phyloP scores from a whole-genome alignment of 2,113 vertebrate genomes.

The Panthera uncia region DNA sequence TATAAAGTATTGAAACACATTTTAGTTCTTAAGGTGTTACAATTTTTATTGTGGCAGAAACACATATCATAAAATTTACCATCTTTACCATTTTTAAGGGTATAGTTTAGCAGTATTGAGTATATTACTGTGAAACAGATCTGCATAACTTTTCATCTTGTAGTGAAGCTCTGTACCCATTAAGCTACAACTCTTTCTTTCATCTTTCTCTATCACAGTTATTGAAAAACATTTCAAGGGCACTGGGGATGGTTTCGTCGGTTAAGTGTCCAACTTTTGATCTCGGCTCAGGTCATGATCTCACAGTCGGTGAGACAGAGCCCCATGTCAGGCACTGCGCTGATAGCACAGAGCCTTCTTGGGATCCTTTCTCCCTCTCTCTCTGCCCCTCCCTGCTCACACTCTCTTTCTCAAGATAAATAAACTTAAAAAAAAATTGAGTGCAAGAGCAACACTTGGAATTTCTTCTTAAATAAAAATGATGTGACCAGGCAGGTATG shows the following conservation, averaged over 20 bases:
- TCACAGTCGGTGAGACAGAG: too few species aligned
- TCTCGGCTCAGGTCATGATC: too few species aligned
- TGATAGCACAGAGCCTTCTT: too few species aligned
- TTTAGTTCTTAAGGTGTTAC: neutral
- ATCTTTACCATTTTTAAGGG: neutral
- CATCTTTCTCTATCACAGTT: neutral
- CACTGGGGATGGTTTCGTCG: too few species aligned
- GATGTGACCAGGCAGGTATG: neutral
- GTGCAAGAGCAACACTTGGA: neutral
- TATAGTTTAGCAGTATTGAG: neutral
- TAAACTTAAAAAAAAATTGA: neutral
- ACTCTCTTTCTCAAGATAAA: too few species aligned
- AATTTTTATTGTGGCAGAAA: neutral
- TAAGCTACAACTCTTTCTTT: neutral
- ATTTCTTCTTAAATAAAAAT: constrained; percentile 14
- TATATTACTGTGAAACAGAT: neutral
- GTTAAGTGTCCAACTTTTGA: too few species aligned
- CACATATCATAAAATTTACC: neutral
- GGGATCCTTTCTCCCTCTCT: too few species aligned
- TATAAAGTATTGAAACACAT: neutral
- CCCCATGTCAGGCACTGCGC: too few species aligned
- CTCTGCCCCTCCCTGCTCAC: too few species aligned
- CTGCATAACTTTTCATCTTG: neutral
- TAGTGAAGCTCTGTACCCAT: neutral
- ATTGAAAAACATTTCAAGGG: neutral